Conservation (phyloP, 2,113 vertebrate species). For the Bubo blakistoni region DNA sequence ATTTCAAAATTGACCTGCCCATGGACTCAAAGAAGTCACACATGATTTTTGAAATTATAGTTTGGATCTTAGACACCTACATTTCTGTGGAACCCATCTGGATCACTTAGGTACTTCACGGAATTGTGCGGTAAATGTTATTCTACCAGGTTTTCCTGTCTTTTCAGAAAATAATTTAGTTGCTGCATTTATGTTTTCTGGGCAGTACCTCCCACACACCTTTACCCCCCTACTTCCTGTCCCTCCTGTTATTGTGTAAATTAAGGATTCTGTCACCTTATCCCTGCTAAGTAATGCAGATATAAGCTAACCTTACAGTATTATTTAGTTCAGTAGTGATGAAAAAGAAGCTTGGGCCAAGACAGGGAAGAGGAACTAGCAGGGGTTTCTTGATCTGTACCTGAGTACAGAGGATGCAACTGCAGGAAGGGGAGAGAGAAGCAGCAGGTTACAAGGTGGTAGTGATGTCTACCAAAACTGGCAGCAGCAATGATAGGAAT, state of each 20-base stretch:
- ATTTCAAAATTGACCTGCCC: background rate
- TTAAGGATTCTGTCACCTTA: background rate
- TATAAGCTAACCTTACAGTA: background rate
- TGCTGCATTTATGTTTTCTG: background rate
- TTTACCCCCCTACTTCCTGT: background rate
- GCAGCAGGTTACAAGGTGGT: background rate
- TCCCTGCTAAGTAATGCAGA: background rate
- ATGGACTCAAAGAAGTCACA: background rate
- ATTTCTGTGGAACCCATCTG: background rate
- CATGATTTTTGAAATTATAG: background rate
- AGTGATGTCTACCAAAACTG: background rate
- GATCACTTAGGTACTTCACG: background rate
- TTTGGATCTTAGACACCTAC: background rate
- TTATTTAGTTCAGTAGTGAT: background rate
- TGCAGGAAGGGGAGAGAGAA: background rate
- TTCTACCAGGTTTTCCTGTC: background rate
- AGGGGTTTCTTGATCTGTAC: background rate
- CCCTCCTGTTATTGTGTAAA: background rate
- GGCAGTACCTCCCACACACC: background rate
- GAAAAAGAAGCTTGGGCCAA: background rate
- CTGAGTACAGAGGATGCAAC: background rate
- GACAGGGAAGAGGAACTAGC: background rate
- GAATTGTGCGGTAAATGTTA: background rate
- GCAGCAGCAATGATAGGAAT: background rate
- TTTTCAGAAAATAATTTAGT: background rate